These are phyloP conservation scores for Beroe forskalii DNA, from an alignment of 37 sponge, comb jelly and placozoan species.

Conservation along the genomic window DNA sequence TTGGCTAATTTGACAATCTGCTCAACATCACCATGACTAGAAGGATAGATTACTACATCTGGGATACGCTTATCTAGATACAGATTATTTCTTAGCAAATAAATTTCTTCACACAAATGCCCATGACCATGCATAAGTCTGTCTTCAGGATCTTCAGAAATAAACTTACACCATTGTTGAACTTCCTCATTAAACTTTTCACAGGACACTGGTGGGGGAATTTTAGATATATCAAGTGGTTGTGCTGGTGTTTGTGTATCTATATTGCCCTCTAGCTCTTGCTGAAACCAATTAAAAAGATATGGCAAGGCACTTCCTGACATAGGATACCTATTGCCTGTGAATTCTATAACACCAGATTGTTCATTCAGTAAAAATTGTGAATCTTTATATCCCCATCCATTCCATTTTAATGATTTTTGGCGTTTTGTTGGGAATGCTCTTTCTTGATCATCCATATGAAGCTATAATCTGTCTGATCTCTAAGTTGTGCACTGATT, in stretches of 20 bases:
- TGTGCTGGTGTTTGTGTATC: constrained; percentile 41
- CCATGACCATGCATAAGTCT: constrained; percentile 83
- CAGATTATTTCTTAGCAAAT: constrained; percentile 74
- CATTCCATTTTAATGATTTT: constrained; percentile 92
- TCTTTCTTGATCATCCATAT: neutral
- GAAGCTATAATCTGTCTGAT: too few species aligned
- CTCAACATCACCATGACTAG: constrained; percentile 77
- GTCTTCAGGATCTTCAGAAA: constrained; percentile 75
- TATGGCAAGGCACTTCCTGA: constrained; percentile 72
- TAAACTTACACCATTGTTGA: constrained; percentile 67
- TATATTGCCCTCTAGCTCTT: constrained; percentile 20
- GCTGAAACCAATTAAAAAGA: constrained; percentile 41
- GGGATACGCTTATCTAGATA: constrained; percentile 75
- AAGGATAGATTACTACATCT: constrained; percentile 79
- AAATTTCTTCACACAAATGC: constrained; percentile 77
- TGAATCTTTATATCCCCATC: constrained; percentile 95
- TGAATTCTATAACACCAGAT: neutral
- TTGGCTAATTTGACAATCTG: constrained; percentile 73
- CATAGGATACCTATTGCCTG: constrained; percentile 71
- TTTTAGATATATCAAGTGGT: constrained; percentile 67
- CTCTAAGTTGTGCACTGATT: too few species aligned
- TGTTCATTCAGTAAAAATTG: constrained; percentile 64
- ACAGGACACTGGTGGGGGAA: constrained; percentile 71
- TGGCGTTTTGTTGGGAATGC: constrained; percentile 59
- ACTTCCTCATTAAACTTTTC: constrained; percentile 72